Conservation (phyloP, 2,888 invertebrate genomes). For the Drosophila tanythrix region DNA sequence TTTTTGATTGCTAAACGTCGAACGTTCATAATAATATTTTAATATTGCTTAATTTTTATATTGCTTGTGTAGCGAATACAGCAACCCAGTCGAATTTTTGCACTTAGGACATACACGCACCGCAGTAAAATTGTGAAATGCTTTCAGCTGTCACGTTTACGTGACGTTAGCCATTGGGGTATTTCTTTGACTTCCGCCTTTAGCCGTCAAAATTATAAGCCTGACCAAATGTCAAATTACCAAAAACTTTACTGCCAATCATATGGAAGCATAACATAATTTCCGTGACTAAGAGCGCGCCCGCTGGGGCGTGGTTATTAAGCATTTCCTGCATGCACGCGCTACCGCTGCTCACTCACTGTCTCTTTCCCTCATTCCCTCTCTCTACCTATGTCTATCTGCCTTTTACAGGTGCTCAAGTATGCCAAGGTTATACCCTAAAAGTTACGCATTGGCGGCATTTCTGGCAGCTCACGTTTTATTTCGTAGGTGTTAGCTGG, state of each 20-base stretch:
- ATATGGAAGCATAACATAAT: slow-evolving; percentile 46
- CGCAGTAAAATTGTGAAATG: neutral
- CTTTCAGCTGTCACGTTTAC: slow-evolving; percentile 18
- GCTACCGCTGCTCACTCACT: neutral
- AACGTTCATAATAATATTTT: neutral
- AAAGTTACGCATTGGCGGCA: slow-evolving; percentile 43
- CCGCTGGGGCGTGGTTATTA: slow-evolving; percentile 31
- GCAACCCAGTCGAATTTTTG: neutral
- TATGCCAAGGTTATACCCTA: slow-evolving; percentile 68
- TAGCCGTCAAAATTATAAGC: slow-evolving; percentile 33
- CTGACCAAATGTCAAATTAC: slow-evolving; percentile 65
- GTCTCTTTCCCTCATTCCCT: neutral
- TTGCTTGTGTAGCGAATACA: slow-evolving; percentile 3
- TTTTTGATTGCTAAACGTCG: neutral
- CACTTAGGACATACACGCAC: slow-evolving; percentile 14
- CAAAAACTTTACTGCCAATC: slow-evolving; percentile 44
- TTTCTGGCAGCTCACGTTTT: slow-evolving; percentile 61
- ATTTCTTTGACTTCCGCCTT: slow-evolving; percentile 48
- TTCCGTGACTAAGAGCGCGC: slow-evolving; percentile 25
- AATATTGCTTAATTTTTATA: neutral
- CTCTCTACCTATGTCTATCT: neutral
- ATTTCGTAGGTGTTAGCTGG: slow-evolving; percentile 69
- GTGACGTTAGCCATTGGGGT: slow-evolving; percentile 16
- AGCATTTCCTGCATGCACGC: slow-evolving; percentile 44
- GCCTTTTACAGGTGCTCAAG: slow-evolving; percentile 23